Evolutionary conservation across 2,113 vertebrate genomes (phyloP), one percentile per base, ranked within the genome.

Genomic region (Megalops atlanticus): DNA sequence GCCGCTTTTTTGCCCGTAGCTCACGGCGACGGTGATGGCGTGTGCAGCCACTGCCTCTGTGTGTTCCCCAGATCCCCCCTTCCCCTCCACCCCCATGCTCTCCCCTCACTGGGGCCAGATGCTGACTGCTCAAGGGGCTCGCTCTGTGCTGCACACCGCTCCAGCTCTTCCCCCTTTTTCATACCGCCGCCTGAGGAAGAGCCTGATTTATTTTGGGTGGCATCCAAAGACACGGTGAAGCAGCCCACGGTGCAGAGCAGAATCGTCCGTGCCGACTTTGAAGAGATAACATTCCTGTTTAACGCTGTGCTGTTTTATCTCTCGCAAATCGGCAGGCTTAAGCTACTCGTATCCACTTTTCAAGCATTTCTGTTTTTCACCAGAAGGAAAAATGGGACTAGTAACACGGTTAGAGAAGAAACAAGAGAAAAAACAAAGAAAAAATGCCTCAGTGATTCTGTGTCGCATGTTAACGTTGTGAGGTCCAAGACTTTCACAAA

Each of bases 191-290:
- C n/a, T 88, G 87, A 86, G 87, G 87, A 90, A 85, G 83, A 89
- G 82, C 77, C 73, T 86, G 85, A 88, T 89, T 89, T 86, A 47
- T 86, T 90, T 88, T 88, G 87, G 88, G 86, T 78, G 52, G 16
- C 33, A 41, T 88, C 84, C 87, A 88, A 82, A 87, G 78, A 54
- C 47, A 74, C 70, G 45, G 68, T 80, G 74, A 8, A 73, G 78
- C 83, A 78, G 84, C 85, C 82, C 54, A 71, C 74, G 54, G 83
- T 27, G 72, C 54, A 35, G 49, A 18, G 76, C 64, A 77, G 84
- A 86, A 85, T 82, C 71, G 68, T 78, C 76, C 54, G 79, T 74
- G 41, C 33, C 72, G 81, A 82, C 86, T 84, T 83, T 58, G 82
- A 83, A 80, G 79, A 85, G 83, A 87, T 86, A 83, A 84, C 68